Evolutionary conservation across 2,113 vertebrate species (phyloP), one percentile per base, ranked within the genome.

Genomic region (Columba livia): DNA sequence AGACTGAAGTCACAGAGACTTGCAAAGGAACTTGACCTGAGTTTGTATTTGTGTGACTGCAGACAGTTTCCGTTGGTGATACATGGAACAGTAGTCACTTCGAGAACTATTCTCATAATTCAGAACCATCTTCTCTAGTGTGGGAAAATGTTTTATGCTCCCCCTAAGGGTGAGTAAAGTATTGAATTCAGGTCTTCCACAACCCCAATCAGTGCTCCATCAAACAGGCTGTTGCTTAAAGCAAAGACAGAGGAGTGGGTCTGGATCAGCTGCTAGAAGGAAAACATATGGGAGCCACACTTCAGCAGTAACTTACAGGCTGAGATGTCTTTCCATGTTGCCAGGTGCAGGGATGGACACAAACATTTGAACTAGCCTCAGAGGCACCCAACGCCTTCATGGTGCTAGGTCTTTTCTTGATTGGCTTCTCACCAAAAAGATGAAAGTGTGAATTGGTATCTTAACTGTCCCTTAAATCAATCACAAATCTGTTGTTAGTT

Each of bases 251-350:
- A 67, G 54, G n/a, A 70, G 10, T n/a, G 26, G 78, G 4, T 36
- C 28, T 73, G 15, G 4, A 15, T 88, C 64, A 64, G 57, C 34
- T 88, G 57, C 38, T 74, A 11, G 42, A 66, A 80, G 24, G 23
- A 75, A 66, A 36, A 11, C 0, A 0, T 42, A 15, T 31, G 40
- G 54, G 25, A 80, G 3, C 23, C 12, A 38, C 29, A 29, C 8
- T 66, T 73, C 54, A 71, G 13, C 23, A 32, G 28, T 7, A 15
- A 83, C 36, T 31, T 82, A 48, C 60, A 72, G n/a, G 16, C 17
- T 56, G 75, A 85, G 38, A 8, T 44, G 15, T 51, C 23, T 90
- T 77, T 92, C 60, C 28, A 9, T 2, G 12, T 47, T 4, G 11
- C 11, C 12, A 36, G 20, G 9, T 28, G 13, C 15, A 70, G 67